Conservation (phyloP, 1,140 invertebrate genomes). For the Papilio aristodemus region DNA sequence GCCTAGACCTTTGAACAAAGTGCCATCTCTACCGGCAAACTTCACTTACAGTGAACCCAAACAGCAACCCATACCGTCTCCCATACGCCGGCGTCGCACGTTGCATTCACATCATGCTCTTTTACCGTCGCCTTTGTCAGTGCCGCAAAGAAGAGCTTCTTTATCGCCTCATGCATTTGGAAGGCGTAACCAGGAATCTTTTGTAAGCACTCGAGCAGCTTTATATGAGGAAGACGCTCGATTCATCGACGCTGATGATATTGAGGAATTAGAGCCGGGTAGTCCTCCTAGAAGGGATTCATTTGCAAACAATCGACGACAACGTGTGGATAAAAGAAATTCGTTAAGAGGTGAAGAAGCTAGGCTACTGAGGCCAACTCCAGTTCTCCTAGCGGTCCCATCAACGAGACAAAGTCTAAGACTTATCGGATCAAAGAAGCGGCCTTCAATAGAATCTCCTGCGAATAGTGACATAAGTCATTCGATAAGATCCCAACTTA, state of each 20-base stretch:
- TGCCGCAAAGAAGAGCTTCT: slow-evolving; percentile 66
- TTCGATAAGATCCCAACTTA: slow-evolving; percentile 49
- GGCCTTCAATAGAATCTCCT: slow-evolving; percentile 61
- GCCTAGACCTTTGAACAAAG: slow-evolving; percentile 76
- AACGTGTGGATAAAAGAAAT: slow-evolving; percentile 68
- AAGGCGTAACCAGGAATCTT: slow-evolving; percentile 71
- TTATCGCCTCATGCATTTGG: slow-evolving; percentile 74
- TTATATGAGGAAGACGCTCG: slow-evolving; percentile 78
- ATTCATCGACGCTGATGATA: slow-evolving; percentile 77
- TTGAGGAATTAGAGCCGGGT: slow-evolving; percentile 68
- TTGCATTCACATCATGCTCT: slow-evolving; percentile 74
- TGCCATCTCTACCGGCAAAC: slow-evolving; percentile 85
- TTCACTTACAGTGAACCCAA: slow-evolving; percentile 85
- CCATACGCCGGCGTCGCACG: slow-evolving; percentile 68
- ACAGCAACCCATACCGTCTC: slow-evolving; percentile 62
- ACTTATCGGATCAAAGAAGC: slow-evolving; percentile 53
- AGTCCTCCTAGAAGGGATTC: slow-evolving; percentile 66
- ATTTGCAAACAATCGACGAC: slow-evolving; percentile 66
- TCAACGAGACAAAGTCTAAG: slow-evolving; percentile 58
- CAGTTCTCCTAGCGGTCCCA: slow-evolving; percentile 64
- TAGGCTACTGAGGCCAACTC: slow-evolving; percentile 61
- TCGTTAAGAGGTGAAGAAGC: slow-evolving; percentile 70
- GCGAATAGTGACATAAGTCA: slow-evolving; percentile 54
- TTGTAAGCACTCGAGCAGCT: slow-evolving; percentile 67
- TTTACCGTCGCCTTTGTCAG: slow-evolving; percentile 50